Base-by-base conservation (phyloP, 1,140 invertebrate genomes). In the Chelonus insularis region DNA sequence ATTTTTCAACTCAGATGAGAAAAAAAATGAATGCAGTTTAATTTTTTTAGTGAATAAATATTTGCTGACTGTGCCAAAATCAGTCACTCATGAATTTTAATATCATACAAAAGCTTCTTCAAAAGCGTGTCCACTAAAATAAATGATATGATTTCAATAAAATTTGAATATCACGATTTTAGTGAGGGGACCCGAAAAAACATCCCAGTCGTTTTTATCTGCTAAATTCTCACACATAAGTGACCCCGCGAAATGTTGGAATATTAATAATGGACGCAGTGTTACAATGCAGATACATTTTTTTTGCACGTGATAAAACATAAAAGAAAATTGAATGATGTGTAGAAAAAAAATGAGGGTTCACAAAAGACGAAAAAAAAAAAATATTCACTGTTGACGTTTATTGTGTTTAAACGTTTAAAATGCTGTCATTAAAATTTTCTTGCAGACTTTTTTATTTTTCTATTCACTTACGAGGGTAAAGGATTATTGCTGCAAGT, bases 351-450 rank as follows among this genome's bases (percentile, higher is more conserved):
- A 68, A 37, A n/a, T n/a, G 70, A 66, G 67, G 71, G 62, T 66
- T 64, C 66, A 68, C 12, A 43, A 14, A 39, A n/a, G 9, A n/a
- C 4, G 12, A 18, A 43, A 43, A 43, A 16, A 16, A 43, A 16
- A 16, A 16, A 18, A 43, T 16, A 18, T 43, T 63, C 52, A 68
- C 64, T 71, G 66, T 72, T 70, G 71, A 74, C 68, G 68, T 75
- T 76, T 74, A 76, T 76, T 75, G 72, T 75, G 63, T 66, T 45
- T 76, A 75, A 76, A 74, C 71, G 70, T 63, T 36, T 48, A 63
- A 65, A 64, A 68, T 63, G 67, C 63, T 64, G 66, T 63, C 66
- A 74, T 75, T 74, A 75, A 72, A 75, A 72, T 68, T 71, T 73
- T 63, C 65, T 65, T 51, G 62, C 52, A 47, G 51, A 51, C 37